Conservation (phyloP, 2,888 invertebrate species). For the Epirrita christyi region DNA sequence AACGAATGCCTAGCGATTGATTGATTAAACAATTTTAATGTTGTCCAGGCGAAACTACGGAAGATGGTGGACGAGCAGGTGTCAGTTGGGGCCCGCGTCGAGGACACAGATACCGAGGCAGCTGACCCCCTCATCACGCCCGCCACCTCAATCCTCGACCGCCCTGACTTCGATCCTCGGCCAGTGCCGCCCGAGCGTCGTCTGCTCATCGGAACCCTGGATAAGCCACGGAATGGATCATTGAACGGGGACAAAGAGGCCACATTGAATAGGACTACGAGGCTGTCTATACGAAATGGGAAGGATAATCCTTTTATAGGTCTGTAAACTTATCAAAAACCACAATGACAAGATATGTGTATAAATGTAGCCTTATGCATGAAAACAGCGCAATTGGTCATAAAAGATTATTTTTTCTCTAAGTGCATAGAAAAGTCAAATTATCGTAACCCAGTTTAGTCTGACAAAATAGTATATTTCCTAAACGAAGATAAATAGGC, state of each 20-base stretch:
- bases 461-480: conserved; percentile 31
- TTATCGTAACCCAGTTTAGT: conserved; percentile 15
- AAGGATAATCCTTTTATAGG: conserved; percentile 81
- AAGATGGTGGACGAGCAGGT: conserved; percentile 96
- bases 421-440: not conserved
- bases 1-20: no score
- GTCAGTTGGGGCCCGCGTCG: conserved; percentile 87
- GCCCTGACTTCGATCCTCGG: conserved; percentile 65
- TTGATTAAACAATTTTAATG: not conserved
- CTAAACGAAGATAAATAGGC: conserved; percentile 40
- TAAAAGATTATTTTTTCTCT: no score
- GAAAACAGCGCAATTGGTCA: no score
- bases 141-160: conserved; percentile 73
- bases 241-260: conserved; percentile 76
- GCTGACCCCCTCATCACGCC: conserved; percentile 84
- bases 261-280: conserved; percentile 68
- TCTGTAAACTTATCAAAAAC: conserved; percentile 34
- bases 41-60: conserved; percentile 89
- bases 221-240: conserved; percentile 75
- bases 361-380: no score
- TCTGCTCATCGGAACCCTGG: conserved; percentile 75
- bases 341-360: not conserved
- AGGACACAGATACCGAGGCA: conserved; percentile 79
- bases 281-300: conserved; percentile 76
- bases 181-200: conserved; percentile 74